Evolutionary conservation across 2,113 vertebrate species (phyloP), one percentile per base, ranked within the genome.

Genomic region (Apus apus): DNA sequence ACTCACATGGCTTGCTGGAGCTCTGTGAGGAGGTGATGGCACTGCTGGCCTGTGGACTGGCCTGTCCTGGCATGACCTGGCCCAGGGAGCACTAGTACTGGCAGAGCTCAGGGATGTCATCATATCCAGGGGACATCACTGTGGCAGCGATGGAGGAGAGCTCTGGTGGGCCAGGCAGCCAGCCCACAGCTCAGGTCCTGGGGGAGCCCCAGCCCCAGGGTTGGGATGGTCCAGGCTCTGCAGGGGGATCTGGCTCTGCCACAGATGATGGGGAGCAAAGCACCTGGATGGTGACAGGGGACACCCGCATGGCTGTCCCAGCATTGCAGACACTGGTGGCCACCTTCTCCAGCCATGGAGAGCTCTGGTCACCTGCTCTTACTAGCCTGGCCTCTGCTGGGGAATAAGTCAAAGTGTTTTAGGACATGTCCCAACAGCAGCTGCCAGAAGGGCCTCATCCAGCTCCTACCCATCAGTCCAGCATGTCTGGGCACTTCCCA

Each of bases 211-310:
- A 22, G 22, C 48, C 12, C 10, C 1, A 0, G 29, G 32, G 4
- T 3, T 53, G 5, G 8, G 62, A 25, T 8, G 26, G n/a, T 9
- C 57, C 1, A 3, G 56, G 38, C n/a, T 46, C n/a, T 15, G 43
- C 50, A 70, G 50, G 9, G 23, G 20, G 56, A 53, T 11, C 30
- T 15, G 12, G 83, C 38, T 58, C 57, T 58, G 75, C n/a, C 43
- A 21, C 1, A 2, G 91, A n/a, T 5, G 2, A 23, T 3, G 3
- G 15, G 64, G 13, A 65, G 45, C 26, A 34, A 57, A 85, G 46
- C 0, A 0, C 11, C 27, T 3, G 3, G 40, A 3, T 0, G 0
- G 46, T 11, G 56, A 77, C 15, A 2, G 3, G 56, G 45, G n/a
- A 53, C 15, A 6, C 46, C 20, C 1, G 3, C 43, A 29, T 0